A percentile compares a stretch with the other conserved stretches of the same genome.
Evolutionary conservation across 1,140 invertebrate genomes (phyloP).

Genomic region (Maniola jurtina): DNA sequence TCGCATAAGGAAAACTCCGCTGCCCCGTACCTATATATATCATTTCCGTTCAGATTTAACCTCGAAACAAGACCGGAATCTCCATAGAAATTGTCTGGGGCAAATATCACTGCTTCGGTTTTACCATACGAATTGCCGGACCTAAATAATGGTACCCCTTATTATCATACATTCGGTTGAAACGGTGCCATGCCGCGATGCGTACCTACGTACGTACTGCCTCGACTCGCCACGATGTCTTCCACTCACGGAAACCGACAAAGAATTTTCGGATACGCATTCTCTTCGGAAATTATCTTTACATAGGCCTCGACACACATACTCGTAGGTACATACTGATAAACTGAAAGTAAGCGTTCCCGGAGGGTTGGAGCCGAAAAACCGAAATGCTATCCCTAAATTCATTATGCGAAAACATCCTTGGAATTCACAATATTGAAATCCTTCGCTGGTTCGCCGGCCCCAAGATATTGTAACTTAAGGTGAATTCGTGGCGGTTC

Average conservation of each 20-base stretch:
- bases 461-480: constrained; percentile 52
- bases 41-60: constrained; percentile 69
- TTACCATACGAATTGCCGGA: constrained; percentile 74
- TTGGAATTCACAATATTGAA: constrained; percentile 77
- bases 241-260: constrained; percentile 41
- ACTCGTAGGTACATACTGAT: constrained; percentile 42
- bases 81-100: constrained; percentile 73
- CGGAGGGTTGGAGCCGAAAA: constrained; percentile 57
- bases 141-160: constrained; percentile 68
- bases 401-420: constrained; percentile 74
- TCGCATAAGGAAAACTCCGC: constrained; percentile 46
- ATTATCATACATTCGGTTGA: constrained; percentile 65
- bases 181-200: constrained; percentile 53
- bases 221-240: constrained; percentile 33
- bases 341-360: constrained; percentile 48
- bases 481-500: constrained; percentile 11
- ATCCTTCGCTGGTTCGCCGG: constrained; percentile 47
- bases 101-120: constrained; percentile 69
- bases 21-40: constrained; percentile 51
- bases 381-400: constrained; percentile 74
- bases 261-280: constrained; percentile 21
- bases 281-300: constrained; percentile 49
- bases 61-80: constrained; percentile 72
- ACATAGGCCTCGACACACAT: constrained; percentile 38
- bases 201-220: constrained; percentile 32